phyloP scores from a whole-genome alignment of 2,888 invertebrate species.

The Ochropleura leucogaster region DNA sequence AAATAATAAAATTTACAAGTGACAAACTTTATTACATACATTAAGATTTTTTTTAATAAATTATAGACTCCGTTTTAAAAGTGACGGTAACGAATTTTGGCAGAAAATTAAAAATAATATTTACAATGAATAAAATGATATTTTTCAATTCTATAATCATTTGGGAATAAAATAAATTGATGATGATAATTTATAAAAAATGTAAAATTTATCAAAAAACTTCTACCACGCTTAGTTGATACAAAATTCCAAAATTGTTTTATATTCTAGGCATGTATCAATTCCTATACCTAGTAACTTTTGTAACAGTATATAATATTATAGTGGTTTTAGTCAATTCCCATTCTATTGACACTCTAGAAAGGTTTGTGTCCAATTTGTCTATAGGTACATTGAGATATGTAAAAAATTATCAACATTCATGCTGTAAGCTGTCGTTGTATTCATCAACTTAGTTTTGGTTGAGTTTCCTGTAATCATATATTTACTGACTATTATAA shows the following conservation, averaged over 20 bases:
- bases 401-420: conserved; percentile 63
- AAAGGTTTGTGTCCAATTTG: conserved; percentile 40
- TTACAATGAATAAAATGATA: conserved; percentile 78
- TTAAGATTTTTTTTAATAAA: conserved; percentile 76
- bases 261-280: conserved; percentile 66
- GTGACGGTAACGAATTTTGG: conserved; percentile 83
- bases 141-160: conserved; percentile 54
- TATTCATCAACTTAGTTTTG: conserved; percentile 47
- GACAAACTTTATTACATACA: conserved; percentile 78
- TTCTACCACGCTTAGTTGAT: conserved; percentile 67
- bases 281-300: conserved; percentile 75
- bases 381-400: conserved; percentile 66
- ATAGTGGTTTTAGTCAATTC: conserved; percentile 64
- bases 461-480: conserved; percentile 19
- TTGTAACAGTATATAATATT: conserved; percentile 62
- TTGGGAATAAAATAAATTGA: conserved; percentile 67
- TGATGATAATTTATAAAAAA: conserved; percentile 64
- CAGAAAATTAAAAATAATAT: conserved; percentile 81
- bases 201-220: conserved; percentile 83
- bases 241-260: conserved; percentile 72
- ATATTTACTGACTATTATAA: conserved; percentile 10
- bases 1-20: conserved; percentile 89
- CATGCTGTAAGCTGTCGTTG: conserved; percentile 47
- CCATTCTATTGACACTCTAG: conserved; percentile 51
- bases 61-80: conserved; percentile 61